phyloP scores from a whole-genome alignment of 1,140 invertebrate genomes.

The Calephelis nemesis region DNA sequence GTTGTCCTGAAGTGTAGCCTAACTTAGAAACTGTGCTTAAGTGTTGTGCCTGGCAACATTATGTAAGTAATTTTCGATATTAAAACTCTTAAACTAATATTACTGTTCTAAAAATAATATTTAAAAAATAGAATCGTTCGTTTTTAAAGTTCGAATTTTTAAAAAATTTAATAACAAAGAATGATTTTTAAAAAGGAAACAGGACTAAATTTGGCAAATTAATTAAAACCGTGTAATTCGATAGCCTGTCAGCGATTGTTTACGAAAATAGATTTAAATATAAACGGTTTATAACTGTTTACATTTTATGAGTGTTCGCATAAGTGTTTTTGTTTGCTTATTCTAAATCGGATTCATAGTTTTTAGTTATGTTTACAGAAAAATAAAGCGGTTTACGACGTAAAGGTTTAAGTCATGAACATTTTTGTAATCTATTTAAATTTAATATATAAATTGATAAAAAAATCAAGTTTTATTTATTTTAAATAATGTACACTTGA shows the following conservation, averaged over 20 bases:
- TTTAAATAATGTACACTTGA: no score
- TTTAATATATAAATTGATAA: no score
- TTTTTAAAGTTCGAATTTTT: background rate
- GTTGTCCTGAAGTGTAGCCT: conserved; percentile 15
- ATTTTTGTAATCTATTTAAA: no score
- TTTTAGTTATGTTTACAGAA: no score
- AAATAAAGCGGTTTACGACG: background rate
- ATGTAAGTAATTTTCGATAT: conserved; percentile 16
- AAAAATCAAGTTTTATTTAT: no score
- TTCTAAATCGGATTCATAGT: background rate
- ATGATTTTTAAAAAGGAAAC: background rate
- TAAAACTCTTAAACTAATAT: background rate
- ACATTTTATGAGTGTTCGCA: conserved; percentile 11
- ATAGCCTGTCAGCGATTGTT: conserved; percentile 33
- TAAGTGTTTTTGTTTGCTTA: conserved; percentile 2
- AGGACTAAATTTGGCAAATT: conserved; percentile 14
- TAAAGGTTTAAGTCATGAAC: background rate
- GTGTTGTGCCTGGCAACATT: conserved; percentile 25
- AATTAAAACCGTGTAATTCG: conserved; percentile 24
- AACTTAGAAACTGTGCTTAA: conserved; percentile 20
- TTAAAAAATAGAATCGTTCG: background rate
- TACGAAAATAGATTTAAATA: conserved; percentile 31
- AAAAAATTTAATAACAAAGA: background rate
- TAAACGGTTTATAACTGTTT: conserved; percentile 24
- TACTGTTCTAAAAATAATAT: background rate